Evolutionary conservation across 1,140 invertebrate genomes (phyloP).

Genomic region (Aphaenogaster floridana): DNA sequence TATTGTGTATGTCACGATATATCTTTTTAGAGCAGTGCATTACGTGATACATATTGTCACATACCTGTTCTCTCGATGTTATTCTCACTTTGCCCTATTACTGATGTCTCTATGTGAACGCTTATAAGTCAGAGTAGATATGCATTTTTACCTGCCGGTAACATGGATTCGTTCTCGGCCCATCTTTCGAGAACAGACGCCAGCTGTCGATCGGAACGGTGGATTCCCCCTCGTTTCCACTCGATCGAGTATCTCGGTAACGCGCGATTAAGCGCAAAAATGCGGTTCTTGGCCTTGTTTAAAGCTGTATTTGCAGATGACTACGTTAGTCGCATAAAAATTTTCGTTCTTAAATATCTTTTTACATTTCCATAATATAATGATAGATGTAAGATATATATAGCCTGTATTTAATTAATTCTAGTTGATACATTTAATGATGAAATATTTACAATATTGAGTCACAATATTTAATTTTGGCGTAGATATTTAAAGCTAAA

Average conservation of each 20-base stretch:
- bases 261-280: neutral
- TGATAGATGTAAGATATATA: neutral
- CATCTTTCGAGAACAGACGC: constrained; percentile 9
- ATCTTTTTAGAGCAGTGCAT: constrained; percentile 14
- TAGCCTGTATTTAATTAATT: neutral
- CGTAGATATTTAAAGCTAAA: neutral
- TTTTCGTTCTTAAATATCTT: neutral
- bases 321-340: neutral
- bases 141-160: constrained; percentile 35
- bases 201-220: constrained; percentile 27
- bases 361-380: neutral
- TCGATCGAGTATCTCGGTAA: constrained; percentile 2
- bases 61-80: constrained; percentile 23
- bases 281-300: neutral
- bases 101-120: constrained; percentile 45
- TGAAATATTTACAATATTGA: constrained; percentile 16
- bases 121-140: constrained; percentile 49
- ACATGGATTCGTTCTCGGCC: neutral
- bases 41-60: constrained; percentile 15
- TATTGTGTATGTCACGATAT: constrained; percentile 29
- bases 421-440: neutral
- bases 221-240: neutral
- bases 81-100: constrained; percentile 20
- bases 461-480: neutral
- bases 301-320: neutral